Base-by-base conservation (phyloP, 2,888 invertebrate species). In the Cryptocephalus primarius region DNA sequence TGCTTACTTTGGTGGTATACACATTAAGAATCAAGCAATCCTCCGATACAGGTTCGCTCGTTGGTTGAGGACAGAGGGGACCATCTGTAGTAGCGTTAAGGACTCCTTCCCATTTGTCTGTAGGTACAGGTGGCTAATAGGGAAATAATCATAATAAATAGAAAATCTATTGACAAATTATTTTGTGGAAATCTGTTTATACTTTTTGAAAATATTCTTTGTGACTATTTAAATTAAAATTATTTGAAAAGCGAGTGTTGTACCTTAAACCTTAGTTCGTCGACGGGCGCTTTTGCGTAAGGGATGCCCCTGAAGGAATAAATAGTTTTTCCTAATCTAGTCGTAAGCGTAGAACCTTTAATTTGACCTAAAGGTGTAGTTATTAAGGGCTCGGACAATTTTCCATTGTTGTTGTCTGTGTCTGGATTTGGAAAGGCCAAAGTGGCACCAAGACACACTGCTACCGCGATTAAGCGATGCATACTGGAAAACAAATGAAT, bases 21-120 rank as follows among this genome's bases (percentile, higher is more conserved):
- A 83, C 76, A 54, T 83, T 83, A 43, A 83, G 59, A 12, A 74
- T 70, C 1, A 83, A 71, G 55, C 83, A 83, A 61, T 83, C 81
- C 55, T 83, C 83, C 32, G 76, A 74, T 42, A 74, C 57, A 14
- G 60, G 58, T 40, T 55, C 57, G 8, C 48, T 45, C 14, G 67
- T 62, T 0, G 62, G 59, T 56, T 69, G 69, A 14, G 68, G 68
- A 58, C 70, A 70, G 1, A 63, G 51, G n/a, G 65, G 60, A 9
- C 63, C 66, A 52, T 69, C 67, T 48, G 58, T 49, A 2, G 66
- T 68, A 0, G 68, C 69, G 48, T 68, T 61, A 36, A 60, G 65
- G 12, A 62, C 46, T 1, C 60, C 65, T 43, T 66, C 60, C 60
- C 66, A 64, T 54, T 63, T 63, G 46, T 66, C 64, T n/a, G 61